Base-by-base conservation (phyloP, 2,113 vertebrate genomes). In the Chionis minor region DNA sequence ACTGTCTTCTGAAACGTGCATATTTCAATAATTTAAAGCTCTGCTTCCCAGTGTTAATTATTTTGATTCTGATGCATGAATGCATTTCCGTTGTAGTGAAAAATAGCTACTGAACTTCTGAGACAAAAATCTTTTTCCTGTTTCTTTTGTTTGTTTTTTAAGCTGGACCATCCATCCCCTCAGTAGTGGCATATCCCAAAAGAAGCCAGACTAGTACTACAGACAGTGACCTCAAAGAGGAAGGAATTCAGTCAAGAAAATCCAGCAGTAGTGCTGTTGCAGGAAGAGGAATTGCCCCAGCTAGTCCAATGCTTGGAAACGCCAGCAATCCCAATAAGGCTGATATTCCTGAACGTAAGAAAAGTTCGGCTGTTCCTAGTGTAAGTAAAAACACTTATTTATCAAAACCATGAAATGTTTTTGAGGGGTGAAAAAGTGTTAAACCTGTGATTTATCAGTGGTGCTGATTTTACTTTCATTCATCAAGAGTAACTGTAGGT, bases 281-380 rank as follows among this genome's bases (percentile, higher is more conserved):
- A 62, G 99, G 99, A 72, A 98, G 98, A 96, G 98, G 98, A 51
- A 97, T 98, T 32, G 98, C 98, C n/a, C 99, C 99, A 24, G 98
- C 99, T 70, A 99, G 99, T 95, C 99, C 99, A 13, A 98, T 99
- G 98, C 98, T 99, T 89, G 99, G 99, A 92, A 99, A 98, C 55
- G 99, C 99, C 90, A 99, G 98, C 98, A 99, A 99, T 96, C 99
- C 99, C 94, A 99, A 99, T 97, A 99, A 99, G 97, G 99, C 99
- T 5, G 99, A 99, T 97, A 99, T 99, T 97, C 99, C 99, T 9
- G 99, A 99, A 65, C 99, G 99, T 93, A 99, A 99, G 98, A 99
- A 99, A 96, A 98, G 98, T 90, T 98, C 98, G 7, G 98, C 98
- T 77, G 98, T 98, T 49, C 98, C 99, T n/a, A 99, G 97, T 65